Percentiles rank a stretch among this genome's conserved stretches.
Conservation (phyloP, 2,797 vertebrate species). For the Anabas testudineus region DNA sequence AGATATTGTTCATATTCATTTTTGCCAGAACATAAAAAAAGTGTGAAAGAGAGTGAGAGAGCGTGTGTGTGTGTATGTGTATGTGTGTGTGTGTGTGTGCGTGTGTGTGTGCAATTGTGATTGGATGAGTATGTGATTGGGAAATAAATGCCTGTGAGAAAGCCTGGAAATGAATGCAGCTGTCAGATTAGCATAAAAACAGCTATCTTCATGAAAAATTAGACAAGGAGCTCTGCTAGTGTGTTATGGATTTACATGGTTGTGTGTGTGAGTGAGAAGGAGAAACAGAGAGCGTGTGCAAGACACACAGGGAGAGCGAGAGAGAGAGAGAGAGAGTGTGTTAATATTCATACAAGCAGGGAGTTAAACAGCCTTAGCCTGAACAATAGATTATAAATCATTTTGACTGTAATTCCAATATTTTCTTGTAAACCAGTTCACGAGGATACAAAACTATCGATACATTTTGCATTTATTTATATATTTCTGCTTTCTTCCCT, state of each 20-base stretch:
- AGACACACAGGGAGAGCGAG: slow-evolving; percentile 19
- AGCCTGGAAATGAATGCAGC: slow-evolving; percentile 70
- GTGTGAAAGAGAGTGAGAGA: slow-evolving; percentile 21
- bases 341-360: slow-evolving; percentile 77
- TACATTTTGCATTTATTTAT: slow-evolving; percentile 76
- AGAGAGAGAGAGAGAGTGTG: slow-evolving; percentile 43
- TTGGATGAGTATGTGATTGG: slow-evolving; percentile 54
- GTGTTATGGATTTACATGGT: slow-evolving; percentile 51
- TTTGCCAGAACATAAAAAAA: slow-evolving; percentile 21
- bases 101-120: slow-evolving; percentile 16
- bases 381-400: slow-evolving; percentile 82
- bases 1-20: slow-evolving; percentile 28
- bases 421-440: slow-evolving; percentile 82
- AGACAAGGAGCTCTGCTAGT: slow-evolving; percentile 56
- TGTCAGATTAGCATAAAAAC: slow-evolving; percentile 79
- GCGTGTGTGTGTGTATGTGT: background rate
- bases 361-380: slow-evolving; percentile 75
- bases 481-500: slow-evolving; percentile 63
- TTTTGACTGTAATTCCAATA: slow-evolving; percentile 79
- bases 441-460: slow-evolving; percentile 76
- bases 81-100: slow-evolving; percentile 2
- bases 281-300: slow-evolving; percentile 24
- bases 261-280: slow-evolving; percentile 37
- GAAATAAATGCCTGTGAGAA: slow-evolving; percentile 66
- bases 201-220: slow-evolving; percentile 75